These are phyloP conservation scores for Margaritifera margaritifera DNA, from an alignment of 2,888 invertebrate species.

Conservation along the genomic window DNA sequence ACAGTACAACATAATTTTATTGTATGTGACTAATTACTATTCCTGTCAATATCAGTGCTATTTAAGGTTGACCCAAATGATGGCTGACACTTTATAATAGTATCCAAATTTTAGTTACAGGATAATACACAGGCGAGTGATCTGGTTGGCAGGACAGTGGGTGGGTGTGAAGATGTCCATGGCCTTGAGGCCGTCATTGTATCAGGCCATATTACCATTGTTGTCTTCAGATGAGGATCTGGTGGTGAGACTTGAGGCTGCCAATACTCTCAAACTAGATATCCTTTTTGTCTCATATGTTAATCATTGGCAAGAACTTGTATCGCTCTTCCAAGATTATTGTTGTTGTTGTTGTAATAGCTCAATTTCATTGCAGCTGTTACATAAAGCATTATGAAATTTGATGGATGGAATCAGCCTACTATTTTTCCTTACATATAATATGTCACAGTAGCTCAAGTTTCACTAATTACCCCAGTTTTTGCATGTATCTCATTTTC, in stretches of 20 bases:
- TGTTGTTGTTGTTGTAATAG: not conserved
- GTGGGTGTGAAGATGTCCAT: slow-evolving; percentile 85
- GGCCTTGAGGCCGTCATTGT: slow-evolving; percentile 85
- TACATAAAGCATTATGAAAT: not conserved
- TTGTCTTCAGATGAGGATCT: slow-evolving; percentile 86
- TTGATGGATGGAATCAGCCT: no score
- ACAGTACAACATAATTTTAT: no score
- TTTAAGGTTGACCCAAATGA: no score
- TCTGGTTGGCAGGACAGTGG: slow-evolving; percentile 79
- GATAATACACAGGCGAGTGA: slow-evolving; percentile 68
- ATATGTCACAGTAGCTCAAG: no score
- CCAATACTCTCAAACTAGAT: slow-evolving; percentile 85
- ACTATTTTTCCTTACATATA: no score
- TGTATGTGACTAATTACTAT: no score
- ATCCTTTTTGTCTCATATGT: slow-evolving; percentile 64
- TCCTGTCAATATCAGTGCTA: not conserved
- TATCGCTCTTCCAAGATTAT: not conserved
- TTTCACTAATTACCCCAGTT: no score
- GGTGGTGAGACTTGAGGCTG: slow-evolving; percentile 90
- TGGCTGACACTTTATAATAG: not conserved
- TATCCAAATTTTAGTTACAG: slow-evolving; percentile 57
- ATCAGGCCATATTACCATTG: slow-evolving; percentile 80
- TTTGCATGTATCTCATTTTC: no score
- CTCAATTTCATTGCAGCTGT: not conserved
- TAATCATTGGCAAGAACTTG: not conserved